Conservation (phyloP, 2,888 invertebrate genomes). For the Lepidonotus clava region DNA sequence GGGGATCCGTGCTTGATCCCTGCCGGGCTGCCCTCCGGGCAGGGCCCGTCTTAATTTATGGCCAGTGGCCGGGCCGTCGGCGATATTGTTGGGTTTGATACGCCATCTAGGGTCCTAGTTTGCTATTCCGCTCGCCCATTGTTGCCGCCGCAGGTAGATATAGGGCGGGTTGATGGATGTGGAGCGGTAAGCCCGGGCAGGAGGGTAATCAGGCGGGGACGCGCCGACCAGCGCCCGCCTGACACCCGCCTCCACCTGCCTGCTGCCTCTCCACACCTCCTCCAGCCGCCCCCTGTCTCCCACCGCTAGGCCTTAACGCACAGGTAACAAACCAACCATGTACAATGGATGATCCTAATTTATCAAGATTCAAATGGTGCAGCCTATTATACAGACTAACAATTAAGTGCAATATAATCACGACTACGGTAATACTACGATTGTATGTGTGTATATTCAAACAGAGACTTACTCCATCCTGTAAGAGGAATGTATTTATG, state of each 20-base stretch:
- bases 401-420: constrained; percentile 47
- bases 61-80: background rate
- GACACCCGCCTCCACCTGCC: background rate
- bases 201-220: constrained; percentile 34
- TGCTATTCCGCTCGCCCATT: constrained; percentile 46
- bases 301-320: background rate
- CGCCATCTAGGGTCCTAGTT: constrained; percentile 46
- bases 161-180: constrained; percentile 32
- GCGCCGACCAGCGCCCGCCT: background rate
- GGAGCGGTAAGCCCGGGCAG: background rate
- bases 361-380: constrained; percentile 47
- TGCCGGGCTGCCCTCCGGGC: background rate
- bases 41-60: constrained; percentile 42
- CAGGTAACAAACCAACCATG: constrained; percentile 42
- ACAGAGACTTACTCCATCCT: constrained; percentile 47
- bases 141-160: constrained; percentile 28
- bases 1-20: constrained; percentile 4
- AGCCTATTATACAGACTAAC: constrained; percentile 43
- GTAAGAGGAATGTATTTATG: constrained; percentile 36
- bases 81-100: constrained; percentile 51
- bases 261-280: background rate
- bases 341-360: constrained; percentile 13
- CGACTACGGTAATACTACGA: background rate
- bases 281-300: background rate
- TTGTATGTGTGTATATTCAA: constrained; percentile 38